phyloP scores from a whole-genome alignment of 2,888 invertebrate species.

The Crematogaster levior region DNA sequence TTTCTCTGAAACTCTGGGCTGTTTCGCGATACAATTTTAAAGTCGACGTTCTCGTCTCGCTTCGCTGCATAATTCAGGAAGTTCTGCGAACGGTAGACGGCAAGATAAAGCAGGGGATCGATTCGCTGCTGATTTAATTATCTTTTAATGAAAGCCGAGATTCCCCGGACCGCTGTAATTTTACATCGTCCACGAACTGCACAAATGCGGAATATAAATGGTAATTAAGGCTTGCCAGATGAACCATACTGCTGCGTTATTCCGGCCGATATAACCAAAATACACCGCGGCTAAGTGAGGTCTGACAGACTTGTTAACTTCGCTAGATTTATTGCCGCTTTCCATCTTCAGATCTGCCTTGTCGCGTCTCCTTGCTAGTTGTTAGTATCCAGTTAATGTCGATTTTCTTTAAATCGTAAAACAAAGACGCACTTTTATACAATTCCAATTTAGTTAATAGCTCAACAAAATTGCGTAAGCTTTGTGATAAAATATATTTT shows the following conservation, averaged over 20 bases:
- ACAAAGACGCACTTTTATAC: neutral
- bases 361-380: slow-evolving; percentile 1
- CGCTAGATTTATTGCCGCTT: slow-evolving; percentile 40
- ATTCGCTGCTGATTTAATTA: slow-evolving; percentile 55
- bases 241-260: slow-evolving; percentile 48
- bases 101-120: slow-evolving; percentile 41
- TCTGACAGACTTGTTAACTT: slow-evolving; percentile 56
- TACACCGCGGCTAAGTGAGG: slow-evolving; percentile 51
- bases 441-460: neutral
- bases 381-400: slow-evolving; percentile 6
- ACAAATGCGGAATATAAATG: slow-evolving; percentile 49
- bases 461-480: neutral
- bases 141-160: slow-evolving; percentile 54
- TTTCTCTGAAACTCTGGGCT: slow-evolving; percentile 18
- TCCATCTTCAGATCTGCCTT: slow-evolving; percentile 9
- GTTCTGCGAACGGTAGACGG: slow-evolving; percentile 44
- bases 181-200: slow-evolving; percentile 32
- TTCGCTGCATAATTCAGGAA: slow-evolving; percentile 50
- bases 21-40: slow-evolving; percentile 53
- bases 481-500: neutral
- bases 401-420: neutral
- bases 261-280: slow-evolving; percentile 43
- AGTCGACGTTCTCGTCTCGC: slow-evolving; percentile 44
- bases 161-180: slow-evolving; percentile 43
- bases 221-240: slow-evolving; percentile 55